Base-by-base conservation (phyloP, 1,140 invertebrate species). In the Pseudomyrmex flavicornis region DNA sequence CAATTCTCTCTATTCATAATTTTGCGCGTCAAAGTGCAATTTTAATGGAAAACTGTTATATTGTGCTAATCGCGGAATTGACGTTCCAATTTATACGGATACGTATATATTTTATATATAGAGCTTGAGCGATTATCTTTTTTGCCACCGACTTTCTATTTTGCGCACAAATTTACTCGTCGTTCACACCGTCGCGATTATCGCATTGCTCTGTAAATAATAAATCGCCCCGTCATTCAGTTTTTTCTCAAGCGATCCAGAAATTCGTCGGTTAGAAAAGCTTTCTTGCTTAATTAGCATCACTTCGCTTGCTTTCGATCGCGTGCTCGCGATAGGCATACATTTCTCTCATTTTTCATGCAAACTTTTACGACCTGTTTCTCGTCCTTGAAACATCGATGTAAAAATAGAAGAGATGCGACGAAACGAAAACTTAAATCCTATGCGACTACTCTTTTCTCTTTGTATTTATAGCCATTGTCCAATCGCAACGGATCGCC, bases 331-430 rank as follows among this genome's bases (percentile, higher is more conserved):
- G 52, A 79, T 17, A 58, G 13, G 13, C 44, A 26, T 44, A 48
- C 8, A 10, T n/a, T 26, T 48, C 35, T 70, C 9, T 0, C 7
- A 70, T 70, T 70, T 79, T 79, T 70, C 75, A 69, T 58, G 63
- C 62, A 17, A 68, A 17, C 48, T 50, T 17, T 52, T 46, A 5
- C 22, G 10, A 44, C 26, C 63, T 54, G 76, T 79, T 20, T 44
- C 10, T 10, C 46, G 44, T 79, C 76, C 65, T 70, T 70, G 76
- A 79, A n/a, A 59, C 35, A 72, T 69, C 44, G 3, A 13, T 44
- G n/a, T 8, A 68, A 17, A 62, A 50, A 48, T 9, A n/a, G 13
- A 50, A 26, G 2, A n/a, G 13, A 20, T 10, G 7, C 10, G 8
- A 15, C 26, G 2, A 20, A 79, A 26, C 20, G 17, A 15, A 68